phyloP scores from a whole-genome alignment of 2,888 invertebrate species.

The Epiblema foenella region DNA sequence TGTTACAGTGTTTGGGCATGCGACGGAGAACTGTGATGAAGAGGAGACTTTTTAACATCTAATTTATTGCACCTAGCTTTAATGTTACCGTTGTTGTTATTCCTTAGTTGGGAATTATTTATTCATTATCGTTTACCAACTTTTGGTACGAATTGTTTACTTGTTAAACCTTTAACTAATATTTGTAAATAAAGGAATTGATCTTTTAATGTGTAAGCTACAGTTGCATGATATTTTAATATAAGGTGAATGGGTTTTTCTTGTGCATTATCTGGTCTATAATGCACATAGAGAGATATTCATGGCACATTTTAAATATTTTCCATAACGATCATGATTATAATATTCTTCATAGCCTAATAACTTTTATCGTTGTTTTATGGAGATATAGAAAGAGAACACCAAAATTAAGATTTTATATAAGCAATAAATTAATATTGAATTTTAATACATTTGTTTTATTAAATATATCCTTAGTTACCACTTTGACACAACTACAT shows the following conservation, averaged over 20 bases:
- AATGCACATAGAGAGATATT: constrained; percentile 75
- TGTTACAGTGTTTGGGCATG: constrained; percentile 94
- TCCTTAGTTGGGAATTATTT: constrained; percentile 75
- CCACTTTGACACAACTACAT: background rate
- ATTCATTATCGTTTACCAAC: constrained; percentile 71
- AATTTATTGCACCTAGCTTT: constrained; percentile 68
- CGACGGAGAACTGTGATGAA: constrained; percentile 93
- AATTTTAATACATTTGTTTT: constrained; percentile 46
- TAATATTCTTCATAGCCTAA: constrained; percentile 52
- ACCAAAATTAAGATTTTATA: constrained; percentile 59
- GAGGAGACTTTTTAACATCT: constrained; percentile 90
- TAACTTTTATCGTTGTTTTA: constrained; percentile 52
- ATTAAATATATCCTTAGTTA: constrained; percentile 20
- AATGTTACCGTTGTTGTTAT: constrained; percentile 81
- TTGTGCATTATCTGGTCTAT: constrained; percentile 76
- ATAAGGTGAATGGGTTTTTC: constrained; percentile 75
- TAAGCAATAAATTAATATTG: constrained; percentile 60
- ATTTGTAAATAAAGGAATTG: constrained; percentile 75
- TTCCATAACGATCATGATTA: constrained; percentile 73
- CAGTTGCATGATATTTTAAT: constrained; percentile 68
- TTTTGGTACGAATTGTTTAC: constrained; percentile 68
- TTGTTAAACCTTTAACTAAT: constrained; percentile 63
- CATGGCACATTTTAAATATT: constrained; percentile 65
- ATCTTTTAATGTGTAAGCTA: constrained; percentile 65
- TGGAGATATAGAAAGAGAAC: constrained; percentile 58